phyloP scores from a whole-genome alignment of 2,797 vertebrate genomes.

The Limosa lapponica region DNA sequence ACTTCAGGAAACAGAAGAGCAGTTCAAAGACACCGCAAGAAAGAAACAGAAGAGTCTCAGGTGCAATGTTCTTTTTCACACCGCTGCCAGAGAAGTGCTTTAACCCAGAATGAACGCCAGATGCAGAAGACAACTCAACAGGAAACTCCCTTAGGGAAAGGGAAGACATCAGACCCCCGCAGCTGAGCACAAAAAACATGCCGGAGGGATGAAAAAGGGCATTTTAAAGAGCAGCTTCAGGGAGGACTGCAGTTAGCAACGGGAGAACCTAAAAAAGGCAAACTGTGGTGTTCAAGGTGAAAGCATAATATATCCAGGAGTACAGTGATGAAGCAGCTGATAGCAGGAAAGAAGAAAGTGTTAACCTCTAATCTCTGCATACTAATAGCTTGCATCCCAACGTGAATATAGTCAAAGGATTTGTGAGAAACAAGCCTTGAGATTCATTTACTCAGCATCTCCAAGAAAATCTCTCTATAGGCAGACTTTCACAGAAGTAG shows the following conservation, averaged over 20 bases:
- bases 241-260: neutral
- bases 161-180: neutral
- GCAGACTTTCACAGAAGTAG: neutral
- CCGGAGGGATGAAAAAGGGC: neutral
- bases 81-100: neutral
- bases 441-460: neutral
- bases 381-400: neutral
- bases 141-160: neutral
- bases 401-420: neutral
- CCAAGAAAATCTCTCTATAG: neutral
- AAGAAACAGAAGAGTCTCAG: neutral
- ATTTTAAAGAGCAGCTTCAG: neutral
- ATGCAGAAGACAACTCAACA: neutral
- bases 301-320: neutral
- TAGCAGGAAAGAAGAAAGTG: neutral
- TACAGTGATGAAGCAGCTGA: neutral
- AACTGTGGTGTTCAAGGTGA: neutral
- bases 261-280: neutral
- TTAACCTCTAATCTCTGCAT: neutral
- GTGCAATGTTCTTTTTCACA: neutral
- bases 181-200: neutral
- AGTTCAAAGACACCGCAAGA: neutral
- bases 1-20: neutral
- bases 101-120: neutral
- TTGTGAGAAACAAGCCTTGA: neutral